Evolutionary conservation across 2,888 invertebrate species (phyloP).

Genomic region (Pseudanteris insignis): DNA sequence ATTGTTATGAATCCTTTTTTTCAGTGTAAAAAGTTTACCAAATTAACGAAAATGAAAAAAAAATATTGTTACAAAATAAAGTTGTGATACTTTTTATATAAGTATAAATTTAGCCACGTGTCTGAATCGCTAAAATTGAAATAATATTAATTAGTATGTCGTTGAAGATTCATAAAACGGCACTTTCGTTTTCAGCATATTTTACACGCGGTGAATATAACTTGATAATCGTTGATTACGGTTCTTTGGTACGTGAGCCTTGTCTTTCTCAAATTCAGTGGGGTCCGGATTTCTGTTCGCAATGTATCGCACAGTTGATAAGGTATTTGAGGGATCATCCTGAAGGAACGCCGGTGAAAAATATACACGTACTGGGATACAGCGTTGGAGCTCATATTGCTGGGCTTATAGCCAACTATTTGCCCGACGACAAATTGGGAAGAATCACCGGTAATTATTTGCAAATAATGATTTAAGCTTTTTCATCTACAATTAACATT

Average conservation of each 20-base stretch:
- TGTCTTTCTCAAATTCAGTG: constrained; percentile 78
- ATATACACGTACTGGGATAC: constrained; percentile 84
- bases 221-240: constrained; percentile 88
- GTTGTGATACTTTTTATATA: too few relatives aligned
- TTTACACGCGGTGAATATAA: constrained; percentile 84
- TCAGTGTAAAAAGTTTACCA: too few relatives aligned
- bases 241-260: constrained; percentile 80
- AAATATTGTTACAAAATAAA: too few relatives aligned
- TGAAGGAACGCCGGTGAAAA: constrained; percentile 77
- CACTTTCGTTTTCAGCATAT: constrained; percentile 70
- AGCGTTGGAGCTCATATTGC: constrained; percentile 89
- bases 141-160: too few relatives aligned
- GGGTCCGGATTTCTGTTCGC: constrained; percentile 68
- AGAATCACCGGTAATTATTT: constrained; percentile 76
- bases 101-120: too few relatives aligned
- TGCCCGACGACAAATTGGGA: constrained; percentile 80
- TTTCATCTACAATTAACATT: not conserved
- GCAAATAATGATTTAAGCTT: not conserved
- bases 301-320: constrained; percentile 83
- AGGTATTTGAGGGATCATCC: constrained; percentile 82
- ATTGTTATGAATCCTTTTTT: too few relatives aligned
- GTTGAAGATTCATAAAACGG: too few relatives aligned
- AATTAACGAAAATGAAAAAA: too few relatives aligned
- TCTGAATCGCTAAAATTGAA: too few relatives aligned
- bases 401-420: constrained; percentile 82